phyloP scores from a whole-genome alignment of 1,140 invertebrate species.

The Stegodyphus mimosarum region DNA sequence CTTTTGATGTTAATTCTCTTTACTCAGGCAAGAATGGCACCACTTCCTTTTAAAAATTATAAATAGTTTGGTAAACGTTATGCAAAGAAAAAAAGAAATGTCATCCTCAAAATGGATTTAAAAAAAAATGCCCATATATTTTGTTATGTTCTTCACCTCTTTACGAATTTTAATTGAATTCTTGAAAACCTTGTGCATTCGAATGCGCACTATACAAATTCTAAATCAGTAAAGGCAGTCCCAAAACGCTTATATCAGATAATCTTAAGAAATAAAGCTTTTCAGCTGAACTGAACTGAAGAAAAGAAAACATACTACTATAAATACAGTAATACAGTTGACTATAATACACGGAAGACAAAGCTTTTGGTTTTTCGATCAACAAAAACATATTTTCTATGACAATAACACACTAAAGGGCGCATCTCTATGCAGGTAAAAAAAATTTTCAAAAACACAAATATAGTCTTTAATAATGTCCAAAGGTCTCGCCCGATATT shows the following conservation, averaged over 20 bases:
- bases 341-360: slow-evolving; percentile 44
- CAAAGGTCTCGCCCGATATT: slow-evolving; percentile 3
- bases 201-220: too few species aligned
- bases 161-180: too few species aligned
- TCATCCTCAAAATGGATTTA: too few species aligned
- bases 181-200: too few species aligned
- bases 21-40: too few species aligned
- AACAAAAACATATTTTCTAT: slow-evolving; percentile 41
- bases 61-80: too few species aligned
- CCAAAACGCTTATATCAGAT: slow-evolving; percentile 40
- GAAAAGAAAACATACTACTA: slow-evolving; percentile 48
- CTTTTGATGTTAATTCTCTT: too few species aligned
- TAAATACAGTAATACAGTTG: slow-evolving; percentile 56
- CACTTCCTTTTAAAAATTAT: too few species aligned
- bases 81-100: too few species aligned
- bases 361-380: slow-evolving; percentile 49
- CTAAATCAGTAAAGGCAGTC: neutral
- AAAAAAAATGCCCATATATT: too few species aligned
- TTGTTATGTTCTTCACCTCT: too few species aligned
- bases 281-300: slow-evolving; percentile 8
- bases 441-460: slow-evolving; percentile 8
- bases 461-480: neutral
- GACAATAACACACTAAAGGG: slow-evolving; percentile 29
- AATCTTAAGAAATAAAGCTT: neutral
- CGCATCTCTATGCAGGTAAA: slow-evolving; percentile 27